Percentiles rank a stretch among this genome's conserved stretches.
Evolutionary conservation across 23 tunicate genomes (phyloP).

Genomic region (Halocynthia aurantium): DNA sequence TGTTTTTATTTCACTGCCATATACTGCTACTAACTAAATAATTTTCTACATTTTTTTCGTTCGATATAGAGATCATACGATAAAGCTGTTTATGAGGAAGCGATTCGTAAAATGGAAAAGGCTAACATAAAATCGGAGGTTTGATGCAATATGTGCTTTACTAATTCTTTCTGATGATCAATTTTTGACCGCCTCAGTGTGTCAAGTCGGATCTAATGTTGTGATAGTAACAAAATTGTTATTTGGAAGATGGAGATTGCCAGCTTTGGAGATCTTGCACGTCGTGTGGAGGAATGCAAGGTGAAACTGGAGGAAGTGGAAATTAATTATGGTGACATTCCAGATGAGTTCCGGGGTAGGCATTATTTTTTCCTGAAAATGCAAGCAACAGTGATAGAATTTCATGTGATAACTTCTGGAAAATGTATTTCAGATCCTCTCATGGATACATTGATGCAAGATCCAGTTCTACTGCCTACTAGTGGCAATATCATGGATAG

Average conservation of each 20-base stretch:
- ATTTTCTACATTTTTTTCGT: no score
- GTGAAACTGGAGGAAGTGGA: conserved; percentile 55
- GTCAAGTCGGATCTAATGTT: no score
- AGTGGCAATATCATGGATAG: conserved; percentile 95
- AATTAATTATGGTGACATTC: conserved; percentile 78
- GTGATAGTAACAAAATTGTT: background rate
- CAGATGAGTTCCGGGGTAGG: conserved; percentile 60
- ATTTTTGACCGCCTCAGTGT: no score
- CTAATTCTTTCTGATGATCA: background rate
- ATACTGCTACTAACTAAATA: no score
- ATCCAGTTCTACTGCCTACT: conserved; percentile 87
- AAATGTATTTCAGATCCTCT: conserved; percentile 50
- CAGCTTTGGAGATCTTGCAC: conserved; percentile 44
- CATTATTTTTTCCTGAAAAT: background rate
- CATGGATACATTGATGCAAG: conserved; percentile 89
- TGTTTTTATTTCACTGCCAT: no score
- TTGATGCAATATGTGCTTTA: background rate
- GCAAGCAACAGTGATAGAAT: background rate
- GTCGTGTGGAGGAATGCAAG: conserved; percentile 31
- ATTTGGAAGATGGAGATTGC: conserved; percentile 33
- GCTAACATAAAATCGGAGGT: conserved; percentile 42
- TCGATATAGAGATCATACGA: conserved; percentile 40
- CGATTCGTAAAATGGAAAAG: conserved; percentile 60
- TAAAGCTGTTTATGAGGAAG: conserved; percentile 58
- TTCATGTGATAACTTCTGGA: background rate